These are phyloP conservation scores for Alosa alosa DNA, from an alignment of 2,113 vertebrate species.

Conservation along the genomic window DNA sequence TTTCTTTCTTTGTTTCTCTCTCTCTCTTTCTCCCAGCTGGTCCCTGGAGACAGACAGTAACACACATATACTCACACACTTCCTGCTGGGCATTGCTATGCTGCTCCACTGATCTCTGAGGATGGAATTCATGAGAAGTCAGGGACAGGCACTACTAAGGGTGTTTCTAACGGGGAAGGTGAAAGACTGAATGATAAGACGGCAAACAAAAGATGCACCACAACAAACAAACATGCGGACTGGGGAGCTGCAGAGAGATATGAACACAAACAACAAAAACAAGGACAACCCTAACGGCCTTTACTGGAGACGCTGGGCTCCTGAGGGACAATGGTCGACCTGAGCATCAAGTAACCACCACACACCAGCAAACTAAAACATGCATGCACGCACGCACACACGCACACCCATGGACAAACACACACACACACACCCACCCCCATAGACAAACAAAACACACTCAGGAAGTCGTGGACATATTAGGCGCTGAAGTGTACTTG, in stretches of 20 bases:
- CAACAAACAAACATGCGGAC: neutral
- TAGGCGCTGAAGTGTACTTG: neutral
- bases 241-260: neutral
- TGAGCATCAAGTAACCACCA: constrained; percentile 40
- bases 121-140: neutral
- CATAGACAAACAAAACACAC: neutral
- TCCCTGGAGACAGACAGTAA: neutral
- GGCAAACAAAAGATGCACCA: neutral
- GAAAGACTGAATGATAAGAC: neutral
- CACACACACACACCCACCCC: neutral
- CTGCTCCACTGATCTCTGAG: neutral
- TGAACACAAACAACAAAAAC: neutral
- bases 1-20: neutral
- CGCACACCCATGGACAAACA: neutral
- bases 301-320: too few relatives aligned
- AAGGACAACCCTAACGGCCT: neutral
- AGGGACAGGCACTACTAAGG: neutral
- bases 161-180: neutral
- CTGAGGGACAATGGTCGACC: too few relatives aligned
- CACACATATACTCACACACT: constrained; percentile 4
- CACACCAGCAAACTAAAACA: neutral
- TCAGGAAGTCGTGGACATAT: neutral
- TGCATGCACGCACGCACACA: neutral
- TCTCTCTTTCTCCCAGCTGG: constrained; percentile 24
- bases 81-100: constrained; percentile 9